Conservation (phyloP, 2,113 vertebrate genomes). For the Corythornis madagascariensis region DNA sequence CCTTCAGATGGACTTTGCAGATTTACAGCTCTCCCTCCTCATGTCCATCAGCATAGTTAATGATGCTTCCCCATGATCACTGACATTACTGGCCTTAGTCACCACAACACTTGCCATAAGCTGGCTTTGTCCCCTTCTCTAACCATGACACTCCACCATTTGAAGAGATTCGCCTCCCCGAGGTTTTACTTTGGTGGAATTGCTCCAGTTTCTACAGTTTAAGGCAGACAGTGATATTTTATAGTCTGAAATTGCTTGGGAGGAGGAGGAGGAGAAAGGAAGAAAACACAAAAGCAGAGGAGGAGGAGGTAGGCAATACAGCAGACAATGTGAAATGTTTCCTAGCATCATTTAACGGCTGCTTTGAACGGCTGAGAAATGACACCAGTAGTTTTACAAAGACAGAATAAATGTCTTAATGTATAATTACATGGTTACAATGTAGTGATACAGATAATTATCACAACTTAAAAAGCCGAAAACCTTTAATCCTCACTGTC, state of each 20-base stretch:
- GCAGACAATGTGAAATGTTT: background rate
- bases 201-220: background rate
- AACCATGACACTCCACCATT: background rate
- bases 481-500: background rate
- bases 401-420: background rate
- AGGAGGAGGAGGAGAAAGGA: background rate
- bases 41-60: fast-evolving
- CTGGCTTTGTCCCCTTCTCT: background rate
- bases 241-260: background rate
- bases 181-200: background rate
- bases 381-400: constrained; percentile 1
- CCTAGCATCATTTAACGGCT: background rate
- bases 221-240: background rate
- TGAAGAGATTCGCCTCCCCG: background rate
- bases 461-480: background rate
- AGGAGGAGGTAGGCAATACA: background rate
- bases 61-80: background rate
- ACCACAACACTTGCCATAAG: background rate
- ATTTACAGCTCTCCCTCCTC: background rate
- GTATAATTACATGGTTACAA: constrained; percentile 41
- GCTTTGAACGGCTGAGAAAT: constrained; percentile 33
- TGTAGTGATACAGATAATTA: constrained; percentile 45
- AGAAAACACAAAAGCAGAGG: background rate
- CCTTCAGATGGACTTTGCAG: background rate
- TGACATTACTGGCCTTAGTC: background rate